Conservation (phyloP, 2,797 vertebrate species). For the Phrynocephalus guinanensis region DNA sequence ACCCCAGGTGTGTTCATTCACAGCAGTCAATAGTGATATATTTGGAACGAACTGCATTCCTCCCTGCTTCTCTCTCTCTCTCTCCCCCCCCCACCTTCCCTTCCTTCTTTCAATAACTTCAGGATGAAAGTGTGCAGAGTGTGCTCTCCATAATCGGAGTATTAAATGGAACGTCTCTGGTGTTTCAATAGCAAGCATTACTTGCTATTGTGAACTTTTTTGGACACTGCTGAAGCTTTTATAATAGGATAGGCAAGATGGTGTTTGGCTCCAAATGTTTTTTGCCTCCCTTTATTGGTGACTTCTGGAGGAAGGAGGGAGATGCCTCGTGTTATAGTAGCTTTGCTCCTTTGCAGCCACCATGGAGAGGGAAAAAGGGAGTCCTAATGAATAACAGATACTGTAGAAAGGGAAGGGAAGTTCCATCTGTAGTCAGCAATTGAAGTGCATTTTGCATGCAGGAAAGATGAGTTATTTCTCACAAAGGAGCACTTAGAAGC, state of each 20-base stretch:
- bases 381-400: neutral
- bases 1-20: neutral
- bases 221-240: neutral
- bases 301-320: too few relatives aligned
- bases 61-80: too few relatives aligned
- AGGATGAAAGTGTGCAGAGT: neutral
- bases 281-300: neutral
- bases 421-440: neutral
- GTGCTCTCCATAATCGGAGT: accelerated
- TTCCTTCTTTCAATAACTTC: neutral
- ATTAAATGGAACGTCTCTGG: neutral
- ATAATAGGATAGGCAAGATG: neutral
- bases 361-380: neutral
- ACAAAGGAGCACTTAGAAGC: conserved; percentile 9
- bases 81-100: neutral
- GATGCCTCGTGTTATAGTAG: too few relatives aligned
- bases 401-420: neutral
- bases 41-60: neutral
- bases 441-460: conserved; percentile 24
- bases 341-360: neutral
- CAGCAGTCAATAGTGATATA: neutral
- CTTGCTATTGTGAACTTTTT: neutral
- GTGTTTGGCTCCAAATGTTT: neutral
- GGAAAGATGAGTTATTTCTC: conserved; percentile 42
- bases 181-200: neutral